Evolutionary conservation across 2,888 invertebrate genomes (phyloP).

Genomic region (Ophion slaviceki): DNA sequence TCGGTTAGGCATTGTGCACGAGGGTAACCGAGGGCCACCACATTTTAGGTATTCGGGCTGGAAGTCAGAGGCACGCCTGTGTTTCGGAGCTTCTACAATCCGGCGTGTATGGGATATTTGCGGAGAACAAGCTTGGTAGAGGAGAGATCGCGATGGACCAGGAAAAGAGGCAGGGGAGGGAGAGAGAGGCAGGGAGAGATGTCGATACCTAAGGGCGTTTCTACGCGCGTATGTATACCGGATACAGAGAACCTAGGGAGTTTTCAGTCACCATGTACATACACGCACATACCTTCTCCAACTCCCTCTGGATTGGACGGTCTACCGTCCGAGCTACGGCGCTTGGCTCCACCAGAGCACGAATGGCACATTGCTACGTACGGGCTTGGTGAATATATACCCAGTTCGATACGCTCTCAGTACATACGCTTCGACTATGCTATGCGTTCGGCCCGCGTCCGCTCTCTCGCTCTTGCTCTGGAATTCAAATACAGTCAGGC

Average conservation of each 20-base stretch:
- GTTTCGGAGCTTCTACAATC: slow-evolving; percentile 34
- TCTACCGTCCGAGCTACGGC: slow-evolving; percentile 12
- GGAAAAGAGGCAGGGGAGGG: slow-evolving; percentile 21
- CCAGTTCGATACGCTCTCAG: neutral
- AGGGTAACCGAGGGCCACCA: neutral
- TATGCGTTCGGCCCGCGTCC: slow-evolving; percentile 5
- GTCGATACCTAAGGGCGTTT: slow-evolving; percentile 43
- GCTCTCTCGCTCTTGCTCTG: slow-evolving; percentile 18
- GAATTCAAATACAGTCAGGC: slow-evolving; percentile 33
- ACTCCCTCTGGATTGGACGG: neutral
- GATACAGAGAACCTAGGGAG: slow-evolving; percentile 28
- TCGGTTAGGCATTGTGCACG: neutral
- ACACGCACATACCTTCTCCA: neutral
- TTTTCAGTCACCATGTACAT: slow-evolving; percentile 14
- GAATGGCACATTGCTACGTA: slow-evolving; percentile 4
- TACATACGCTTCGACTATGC: neutral
- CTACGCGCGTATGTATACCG: slow-evolving; percentile 21
- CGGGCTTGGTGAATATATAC: neutral
- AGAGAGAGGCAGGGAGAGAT: slow-evolving; percentile 31
- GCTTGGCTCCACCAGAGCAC: slow-evolving; percentile 16
- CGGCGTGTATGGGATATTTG: slow-evolving; percentile 35
- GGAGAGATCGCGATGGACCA: slow-evolving; percentile 23
- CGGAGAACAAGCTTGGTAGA: slow-evolving; percentile 26
- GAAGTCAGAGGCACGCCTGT: slow-evolving; percentile 41
- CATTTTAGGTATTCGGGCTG: slow-evolving; percentile 14